Percentiles rank a stretch among this genome's conserved stretches.
Evolutionary conservation across 2,113 vertebrate species (phyloP).

Genomic region (Semicossyphus pulcher): DNA sequence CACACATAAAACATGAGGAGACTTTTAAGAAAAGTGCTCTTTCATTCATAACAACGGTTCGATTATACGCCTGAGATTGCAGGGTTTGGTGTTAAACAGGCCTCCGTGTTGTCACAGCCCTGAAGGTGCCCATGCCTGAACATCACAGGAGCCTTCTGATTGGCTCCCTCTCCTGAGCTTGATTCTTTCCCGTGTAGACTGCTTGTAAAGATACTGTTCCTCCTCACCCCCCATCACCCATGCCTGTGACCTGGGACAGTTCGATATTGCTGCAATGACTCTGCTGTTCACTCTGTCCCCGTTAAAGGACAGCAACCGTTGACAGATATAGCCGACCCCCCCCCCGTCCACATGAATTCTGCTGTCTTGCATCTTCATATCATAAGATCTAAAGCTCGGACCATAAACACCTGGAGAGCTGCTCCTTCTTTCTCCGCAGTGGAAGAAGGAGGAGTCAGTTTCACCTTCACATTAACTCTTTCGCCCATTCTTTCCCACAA

Average conservation of each 20-base stretch:
- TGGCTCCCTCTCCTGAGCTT: constrained; percentile 22
- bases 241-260: constrained; percentile 49
- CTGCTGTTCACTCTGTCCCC: background rate
- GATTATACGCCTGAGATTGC: no score
- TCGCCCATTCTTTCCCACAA: no score
- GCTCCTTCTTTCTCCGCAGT: no score
- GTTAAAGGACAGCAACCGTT: no score
- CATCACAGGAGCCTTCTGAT: constrained; percentile 3
- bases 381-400: constrained; percentile 1
- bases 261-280: constrained; percentile 4
- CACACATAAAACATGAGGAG: background rate
- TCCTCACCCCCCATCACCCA: constrained; percentile 17
- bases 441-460: no score
- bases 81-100: constrained; percentile 2
- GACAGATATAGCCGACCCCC: no score
- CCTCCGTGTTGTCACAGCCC: constrained; percentile 59
- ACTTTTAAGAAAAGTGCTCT: background rate
- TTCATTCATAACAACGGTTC: background rate
- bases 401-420: background rate
- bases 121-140: constrained; percentile 19
- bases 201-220: constrained; percentile 34
- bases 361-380: background rate
- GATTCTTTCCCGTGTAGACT: constrained; percentile 14
- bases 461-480: no score
- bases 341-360: no score